These are phyloP conservation scores for Philantomba maxwellii DNA, from an alignment of 2,113 vertebrate genomes.

Conservation along the genomic window DNA sequence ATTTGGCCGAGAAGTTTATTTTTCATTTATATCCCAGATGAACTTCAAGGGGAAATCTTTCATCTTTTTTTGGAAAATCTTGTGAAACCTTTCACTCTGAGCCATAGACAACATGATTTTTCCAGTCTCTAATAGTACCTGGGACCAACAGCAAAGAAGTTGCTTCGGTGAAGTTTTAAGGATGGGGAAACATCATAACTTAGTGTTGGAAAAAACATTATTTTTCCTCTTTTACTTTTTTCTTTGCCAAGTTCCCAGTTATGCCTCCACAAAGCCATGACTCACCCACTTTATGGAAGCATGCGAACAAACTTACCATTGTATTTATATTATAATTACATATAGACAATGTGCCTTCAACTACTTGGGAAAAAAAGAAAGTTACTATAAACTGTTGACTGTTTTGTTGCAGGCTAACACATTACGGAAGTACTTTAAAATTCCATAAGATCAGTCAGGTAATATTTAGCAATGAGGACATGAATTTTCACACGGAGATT, in stretches of 20 bases:
- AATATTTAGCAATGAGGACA: not conserved
- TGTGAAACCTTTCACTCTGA: slow-evolving; percentile 64
- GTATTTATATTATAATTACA: not conserved
- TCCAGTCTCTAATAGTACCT: slow-evolving; percentile 69
- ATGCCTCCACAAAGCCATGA: not conserved
- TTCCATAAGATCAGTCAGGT: not conserved
- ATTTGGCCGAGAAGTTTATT: not conserved
- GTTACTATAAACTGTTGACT: not conserved
- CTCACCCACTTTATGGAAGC: not conserved
- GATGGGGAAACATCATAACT: too few relatives aligned
- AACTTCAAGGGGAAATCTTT: not conserved
- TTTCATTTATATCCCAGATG: slow-evolving; percentile 50
- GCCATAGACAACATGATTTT: slow-evolving; percentile 66
- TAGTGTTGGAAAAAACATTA: not conserved
- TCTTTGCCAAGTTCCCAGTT: not conserved
- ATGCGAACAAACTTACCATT: not conserved
- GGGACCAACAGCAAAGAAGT: not conserved
- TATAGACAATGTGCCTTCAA: not conserved
- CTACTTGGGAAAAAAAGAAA: not conserved
- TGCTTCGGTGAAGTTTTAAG: not conserved
- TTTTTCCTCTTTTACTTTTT: not conserved
- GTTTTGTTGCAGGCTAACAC: not conserved
- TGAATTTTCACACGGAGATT: not conserved
- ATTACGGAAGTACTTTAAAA: not conserved
- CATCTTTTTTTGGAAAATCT: slow-evolving; percentile 47